Conservation (phyloP, 2,797 vertebrate genomes). For the Graptemys geographica region DNA sequence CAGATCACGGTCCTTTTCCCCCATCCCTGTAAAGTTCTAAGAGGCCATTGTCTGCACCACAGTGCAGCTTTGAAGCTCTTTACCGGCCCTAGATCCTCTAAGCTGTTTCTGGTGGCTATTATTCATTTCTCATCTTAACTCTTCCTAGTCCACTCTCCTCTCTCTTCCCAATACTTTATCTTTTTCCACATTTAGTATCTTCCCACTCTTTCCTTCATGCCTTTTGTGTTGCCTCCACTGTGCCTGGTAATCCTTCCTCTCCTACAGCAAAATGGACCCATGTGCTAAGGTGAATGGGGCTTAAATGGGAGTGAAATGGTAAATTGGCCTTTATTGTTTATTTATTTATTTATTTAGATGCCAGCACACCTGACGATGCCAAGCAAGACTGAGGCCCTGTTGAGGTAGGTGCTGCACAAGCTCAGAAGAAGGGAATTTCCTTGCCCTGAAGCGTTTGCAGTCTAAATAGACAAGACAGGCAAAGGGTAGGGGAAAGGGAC, state of each 20-base stretch:
- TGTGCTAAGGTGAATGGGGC: neutral
- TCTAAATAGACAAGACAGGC: constrained; percentile 42
- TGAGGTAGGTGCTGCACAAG: constrained; percentile 58
- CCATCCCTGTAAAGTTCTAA: neutral
- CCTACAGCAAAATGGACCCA: rapidly evolving
- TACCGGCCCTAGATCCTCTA: neutral
- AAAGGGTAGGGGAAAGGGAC: neutral
- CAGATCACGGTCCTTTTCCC: neutral
- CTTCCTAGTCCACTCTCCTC: neutral
- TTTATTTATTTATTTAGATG: constrained; percentile 32
- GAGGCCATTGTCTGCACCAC: neutral
- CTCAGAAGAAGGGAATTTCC: constrained; percentile 60
- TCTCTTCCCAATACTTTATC: neutral
- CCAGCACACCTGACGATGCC: neutral
- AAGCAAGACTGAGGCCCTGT: constrained; percentile 17
- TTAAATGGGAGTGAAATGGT: neutral
- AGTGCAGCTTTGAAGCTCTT: rapidly evolving
- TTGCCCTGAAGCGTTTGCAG: constrained; percentile 32
- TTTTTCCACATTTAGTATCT: neutral
- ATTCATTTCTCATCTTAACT: neutral
- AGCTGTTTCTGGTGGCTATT: neutral
- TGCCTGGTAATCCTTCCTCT: neutral
- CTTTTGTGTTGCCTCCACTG: neutral
- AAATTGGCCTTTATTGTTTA: neutral
- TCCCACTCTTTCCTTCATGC: neutral